phyloP scores from a whole-genome alignment of 1,140 invertebrate species.

The Sinonovacula constricta region DNA sequence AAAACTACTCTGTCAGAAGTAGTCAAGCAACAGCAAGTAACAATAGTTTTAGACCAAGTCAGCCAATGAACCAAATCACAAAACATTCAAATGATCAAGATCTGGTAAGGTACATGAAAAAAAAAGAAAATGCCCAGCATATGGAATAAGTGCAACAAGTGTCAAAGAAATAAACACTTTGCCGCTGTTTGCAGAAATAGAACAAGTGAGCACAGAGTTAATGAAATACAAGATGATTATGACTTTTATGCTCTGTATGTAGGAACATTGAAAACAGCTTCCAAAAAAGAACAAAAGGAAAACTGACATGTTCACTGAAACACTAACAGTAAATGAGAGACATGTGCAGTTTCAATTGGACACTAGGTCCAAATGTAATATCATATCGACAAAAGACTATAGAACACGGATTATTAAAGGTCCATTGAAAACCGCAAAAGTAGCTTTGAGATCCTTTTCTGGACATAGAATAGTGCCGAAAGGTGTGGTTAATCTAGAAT shows the following conservation, averaged over 20 bases:
- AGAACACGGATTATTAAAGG: not conserved
- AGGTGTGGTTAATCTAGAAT: not conserved
- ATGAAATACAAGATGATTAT: conserved; percentile 8
- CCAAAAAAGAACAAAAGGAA: too few relatives aligned
- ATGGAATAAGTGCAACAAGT: too few relatives aligned
- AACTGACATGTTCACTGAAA: not conserved
- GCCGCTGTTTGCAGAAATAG: not conserved
- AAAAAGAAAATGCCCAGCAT: too few relatives aligned
- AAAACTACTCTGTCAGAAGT: too few relatives aligned
- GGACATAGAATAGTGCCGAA: conserved; percentile 8
- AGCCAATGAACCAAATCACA: too few relatives aligned
- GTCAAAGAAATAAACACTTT: conserved; percentile 33
- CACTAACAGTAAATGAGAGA: not conserved
- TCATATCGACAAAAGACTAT: not conserved
- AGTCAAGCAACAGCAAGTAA: too few relatives aligned
- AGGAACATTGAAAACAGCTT: not conserved
- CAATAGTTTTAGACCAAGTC: too few relatives aligned
- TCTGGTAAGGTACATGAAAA: too few relatives aligned
- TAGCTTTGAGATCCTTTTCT: not conserved
- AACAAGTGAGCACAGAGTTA: not conserved
- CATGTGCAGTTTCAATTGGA: conserved; percentile 28
- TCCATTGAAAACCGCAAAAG: conserved; percentile 4
- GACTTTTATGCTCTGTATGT: conserved; percentile 9
- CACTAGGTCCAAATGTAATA: conserved; percentile 38
- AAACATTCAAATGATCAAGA: too few relatives aligned